Percentiles rank a stretch among this genome's conserved stretches.
These are phyloP conservation scores for Virgularia gustaviana DNA, from an alignment of 92 coral and sea anemone species.

Conservation along the genomic window DNA sequence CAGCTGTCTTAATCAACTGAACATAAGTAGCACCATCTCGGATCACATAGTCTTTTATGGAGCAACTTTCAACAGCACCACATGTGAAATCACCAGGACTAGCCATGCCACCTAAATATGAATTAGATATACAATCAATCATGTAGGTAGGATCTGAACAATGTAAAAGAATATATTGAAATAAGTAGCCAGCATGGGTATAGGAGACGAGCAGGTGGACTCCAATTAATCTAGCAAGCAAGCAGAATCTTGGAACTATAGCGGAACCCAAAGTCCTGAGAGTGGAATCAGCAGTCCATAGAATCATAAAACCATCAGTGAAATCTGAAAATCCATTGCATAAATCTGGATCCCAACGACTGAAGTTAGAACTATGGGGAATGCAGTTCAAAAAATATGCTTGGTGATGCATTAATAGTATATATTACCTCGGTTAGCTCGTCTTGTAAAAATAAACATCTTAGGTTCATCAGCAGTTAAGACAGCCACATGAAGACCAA, in stretches of 20 bases:
- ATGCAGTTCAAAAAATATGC: too few species aligned
- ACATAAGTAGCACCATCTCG: constrained; percentile 54
- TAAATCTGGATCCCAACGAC: too few species aligned
- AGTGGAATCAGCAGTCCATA: too few species aligned
- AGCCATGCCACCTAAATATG: constrained; percentile 93
- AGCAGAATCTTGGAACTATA: too few species aligned
- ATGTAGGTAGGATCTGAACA: not conserved
- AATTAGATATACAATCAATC: not conserved
- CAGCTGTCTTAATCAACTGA: constrained; percentile 80
- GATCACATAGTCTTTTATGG: constrained; percentile 73
- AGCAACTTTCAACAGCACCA: constrained; percentile 96
- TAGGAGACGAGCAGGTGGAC: not conserved
- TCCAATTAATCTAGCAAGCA: not conserved
- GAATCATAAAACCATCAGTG: too few species aligned
- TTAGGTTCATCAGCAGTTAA: constrained; percentile 87
- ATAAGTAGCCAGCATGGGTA: not conserved
- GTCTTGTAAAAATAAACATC: constrained; percentile 81
- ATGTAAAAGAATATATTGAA: not conserved
- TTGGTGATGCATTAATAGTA: too few species aligned
- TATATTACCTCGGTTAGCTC: constrained; percentile 77
- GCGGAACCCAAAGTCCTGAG: too few species aligned
- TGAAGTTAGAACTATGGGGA: too few species aligned
- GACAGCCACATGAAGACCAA: constrained; percentile 99
- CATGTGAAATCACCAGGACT: constrained; percentile 93
- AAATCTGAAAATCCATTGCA: too few species aligned